Evolutionary conservation across 2,888 invertebrate genomes (phyloP), one percentile per base, ranked within the genome.

Genomic region (Phengaris arion): DNA sequence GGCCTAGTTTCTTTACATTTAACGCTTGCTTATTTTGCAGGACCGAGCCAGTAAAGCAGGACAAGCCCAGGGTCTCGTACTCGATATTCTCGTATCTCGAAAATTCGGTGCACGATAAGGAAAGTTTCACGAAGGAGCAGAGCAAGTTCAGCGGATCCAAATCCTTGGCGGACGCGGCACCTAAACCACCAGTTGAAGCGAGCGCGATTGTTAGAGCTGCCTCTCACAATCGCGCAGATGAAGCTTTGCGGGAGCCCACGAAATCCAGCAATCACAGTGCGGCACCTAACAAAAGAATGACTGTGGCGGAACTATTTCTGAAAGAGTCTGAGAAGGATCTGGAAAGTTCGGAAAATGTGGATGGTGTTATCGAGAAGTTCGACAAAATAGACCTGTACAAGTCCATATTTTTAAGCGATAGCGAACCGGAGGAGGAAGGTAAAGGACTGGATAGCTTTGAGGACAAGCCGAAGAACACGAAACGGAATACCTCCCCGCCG

Each of bases 321-420:
- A 91, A 91, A 79, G 93, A 94, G 85, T 91, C 91, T 0, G 92
- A 93, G 80, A 88, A 87, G 75, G 87, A 84, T 79, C 77, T 84
- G 15, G 81, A 83, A 76, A 84, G 77, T 9, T 87, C 88, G 79
- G 81, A 86, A 3, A 81, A 85, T 79, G 87, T 91, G 0, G 87
- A 87, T 0, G 88, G 92, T 74, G 90, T 94, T 0, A 94, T 94
- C 76, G 87, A 93, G 22, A 89, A 91, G 80, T 94, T 94, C 76
- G 92, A 94, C 77, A 93, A 89, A 88, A 92, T 94, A 86, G 98
- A 98, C 88, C 91, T 99, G 5, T 99, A 98, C 84, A 97, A 97
- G 87, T 96, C 98, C 0, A 97, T 99, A 82, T 99, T 99, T 85
- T 94, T 97, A 48, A 96, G 96, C 82, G 97, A 97, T 77, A 96